phyloP scores from a whole-genome alignment of 2,113 vertebrate species.

The Syngnathoides biaculeatus region DNA sequence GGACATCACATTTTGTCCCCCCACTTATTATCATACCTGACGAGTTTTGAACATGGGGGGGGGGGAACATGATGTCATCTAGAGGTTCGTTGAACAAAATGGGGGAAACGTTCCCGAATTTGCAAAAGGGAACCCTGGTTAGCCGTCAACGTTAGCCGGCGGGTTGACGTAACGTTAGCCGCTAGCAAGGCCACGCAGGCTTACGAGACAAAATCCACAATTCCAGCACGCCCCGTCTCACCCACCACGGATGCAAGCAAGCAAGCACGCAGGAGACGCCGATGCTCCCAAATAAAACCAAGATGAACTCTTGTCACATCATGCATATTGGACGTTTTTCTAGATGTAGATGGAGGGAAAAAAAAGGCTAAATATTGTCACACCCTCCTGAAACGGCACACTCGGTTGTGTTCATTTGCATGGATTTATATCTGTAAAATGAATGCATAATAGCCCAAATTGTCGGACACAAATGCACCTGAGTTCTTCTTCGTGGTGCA shows the following conservation, averaged over 20 bases:
- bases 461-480: not conserved
- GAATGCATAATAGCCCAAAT: not conserved
- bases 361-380: no score
- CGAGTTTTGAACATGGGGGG: not conserved
- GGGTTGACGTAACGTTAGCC: conserved; percentile 39
- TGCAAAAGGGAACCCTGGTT: conserved; percentile 6
- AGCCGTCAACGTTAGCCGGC: conserved; percentile 35
- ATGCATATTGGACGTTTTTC: not conserved
- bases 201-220: not conserved
- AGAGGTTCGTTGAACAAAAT: not conserved
- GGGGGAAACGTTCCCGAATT: not conserved
- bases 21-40: not conserved
- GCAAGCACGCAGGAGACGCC: not conserved
- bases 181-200: conserved; percentile 54
- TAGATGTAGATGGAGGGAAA: not conserved
- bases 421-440: not conserved
- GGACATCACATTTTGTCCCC: not conserved
- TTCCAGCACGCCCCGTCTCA: not conserved
- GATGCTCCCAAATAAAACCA: not conserved
- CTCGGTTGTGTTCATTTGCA: not conserved
- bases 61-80: not conserved
- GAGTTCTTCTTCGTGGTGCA: no score
- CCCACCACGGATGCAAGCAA: not conserved
- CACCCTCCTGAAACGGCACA: no score
- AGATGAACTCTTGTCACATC: not conserved